These are phyloP conservation scores for Papilio protenor DNA, from an alignment of 2,888 invertebrate species.

Conservation along the genomic window DNA sequence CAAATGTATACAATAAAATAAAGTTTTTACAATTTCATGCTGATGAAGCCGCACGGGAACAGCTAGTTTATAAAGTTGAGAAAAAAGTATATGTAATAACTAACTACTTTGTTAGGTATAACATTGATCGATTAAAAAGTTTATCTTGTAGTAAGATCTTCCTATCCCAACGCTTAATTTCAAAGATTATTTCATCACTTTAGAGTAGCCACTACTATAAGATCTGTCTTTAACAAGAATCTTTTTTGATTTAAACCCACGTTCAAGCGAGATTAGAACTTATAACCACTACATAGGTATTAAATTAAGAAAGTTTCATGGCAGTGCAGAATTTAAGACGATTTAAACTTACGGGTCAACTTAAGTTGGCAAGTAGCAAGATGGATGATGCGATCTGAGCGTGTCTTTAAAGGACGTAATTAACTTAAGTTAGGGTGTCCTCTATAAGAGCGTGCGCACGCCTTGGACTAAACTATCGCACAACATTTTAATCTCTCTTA, in stretches of 20 bases:
- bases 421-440: not conserved
- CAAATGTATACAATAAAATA: too few relatives aligned
- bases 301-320: not conserved
- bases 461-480: too few relatives aligned
- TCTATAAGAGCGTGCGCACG: too few relatives aligned
- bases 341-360: not conserved
- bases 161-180: not conserved
- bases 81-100: too few relatives aligned
- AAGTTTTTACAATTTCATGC: too few relatives aligned
- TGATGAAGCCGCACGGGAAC: too few relatives aligned
- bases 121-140: not conserved
- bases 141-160: not conserved
- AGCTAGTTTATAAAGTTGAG: too few relatives aligned
- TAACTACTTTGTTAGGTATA: too few relatives aligned
- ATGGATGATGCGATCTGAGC: constrained; percentile 6
- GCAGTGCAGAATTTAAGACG: not conserved
- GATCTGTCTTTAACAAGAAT: not conserved
- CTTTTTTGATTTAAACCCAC: not conserved
- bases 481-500: too few relatives aligned
- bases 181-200: not conserved
- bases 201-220: not conserved
- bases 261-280: not conserved
- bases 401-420: not conserved
- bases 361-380: not conserved
- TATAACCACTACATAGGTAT: not conserved